A percentile compares a stretch with the other conserved stretches of the same genome.
These are phyloP conservation scores for Drosophila asahinai DNA, from an alignment of 1,140 invertebrate genomes.

Conservation along the genomic window DNA sequence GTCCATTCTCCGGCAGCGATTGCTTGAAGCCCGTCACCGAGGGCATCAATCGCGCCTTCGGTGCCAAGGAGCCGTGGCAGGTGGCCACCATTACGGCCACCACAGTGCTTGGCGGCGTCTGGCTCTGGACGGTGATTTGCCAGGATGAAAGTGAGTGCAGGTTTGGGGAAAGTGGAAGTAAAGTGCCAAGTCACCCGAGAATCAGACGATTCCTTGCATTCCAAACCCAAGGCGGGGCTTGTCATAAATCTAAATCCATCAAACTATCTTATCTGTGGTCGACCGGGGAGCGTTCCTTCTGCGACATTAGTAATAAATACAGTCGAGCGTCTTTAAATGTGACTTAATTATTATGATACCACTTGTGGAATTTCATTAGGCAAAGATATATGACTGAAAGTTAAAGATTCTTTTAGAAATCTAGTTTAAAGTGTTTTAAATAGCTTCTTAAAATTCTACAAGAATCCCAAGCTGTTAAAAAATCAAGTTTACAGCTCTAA, in stretches of 20 bases:
- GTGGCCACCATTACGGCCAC: conserved; percentile 90
- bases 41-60: conserved; percentile 87
- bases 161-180: conserved; percentile 24
- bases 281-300: neutral
- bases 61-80: conserved; percentile 90
- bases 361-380: conserved; percentile 3
- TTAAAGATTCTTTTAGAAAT: neutral
- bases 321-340: conserved; percentile 6
- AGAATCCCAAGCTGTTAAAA: neutral
- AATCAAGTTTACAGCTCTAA: neutral
- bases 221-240: conserved; percentile 4
- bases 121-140: conserved; percentile 90
- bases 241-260: conserved; percentile 48
- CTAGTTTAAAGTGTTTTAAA: neutral
- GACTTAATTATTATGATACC: conserved; percentile 11
- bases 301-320: conserved; percentile 10
- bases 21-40: conserved; percentile 65
- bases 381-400: neutral
- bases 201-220: conserved; percentile 16
- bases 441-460: neutral
- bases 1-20: conserved; percentile 64
- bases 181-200: conserved; percentile 5
- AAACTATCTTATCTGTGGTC: conserved; percentile 65
- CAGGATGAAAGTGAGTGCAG: conserved; percentile 89
- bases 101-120: conserved; percentile 88